Evolutionary conservation across 2,113 vertebrate genomes (phyloP).

Genomic region (Synchiropus splendidus): DNA sequence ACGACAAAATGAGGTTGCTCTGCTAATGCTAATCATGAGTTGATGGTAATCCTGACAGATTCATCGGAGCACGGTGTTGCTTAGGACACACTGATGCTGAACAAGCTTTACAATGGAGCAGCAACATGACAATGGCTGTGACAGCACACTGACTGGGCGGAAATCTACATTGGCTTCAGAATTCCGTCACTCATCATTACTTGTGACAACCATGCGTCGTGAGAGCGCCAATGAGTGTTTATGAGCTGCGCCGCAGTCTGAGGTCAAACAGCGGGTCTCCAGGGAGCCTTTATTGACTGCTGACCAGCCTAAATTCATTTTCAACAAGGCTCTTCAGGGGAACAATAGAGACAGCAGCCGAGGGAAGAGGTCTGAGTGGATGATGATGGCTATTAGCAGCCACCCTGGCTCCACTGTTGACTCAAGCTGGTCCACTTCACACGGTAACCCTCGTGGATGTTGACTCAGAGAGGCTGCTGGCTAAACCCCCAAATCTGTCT

Average conservation of each 20-base stretch:
- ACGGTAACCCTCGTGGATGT: too few relatives aligned
- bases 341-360: constrained; percentile 37
- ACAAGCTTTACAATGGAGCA: background rate
- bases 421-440: too few relatives aligned
- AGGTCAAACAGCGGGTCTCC: constrained; percentile 44
- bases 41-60: too few relatives aligned
- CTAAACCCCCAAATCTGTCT: too few relatives aligned
- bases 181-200: constrained; percentile 53
- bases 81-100: too few relatives aligned
- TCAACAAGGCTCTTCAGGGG: constrained; percentile 55
- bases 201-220: constrained; percentile 34
- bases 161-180: constrained; percentile 37
- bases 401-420: too few relatives aligned
- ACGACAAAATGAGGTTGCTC: too few relatives aligned
- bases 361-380: constrained; percentile 16
- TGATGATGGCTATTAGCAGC: constrained; percentile 17
- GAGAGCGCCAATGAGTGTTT: constrained; percentile 21
- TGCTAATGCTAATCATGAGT: too few relatives aligned
- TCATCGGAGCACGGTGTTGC: too few relatives aligned
- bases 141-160: constrained; percentile 18
- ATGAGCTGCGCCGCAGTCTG: constrained; percentile 17
- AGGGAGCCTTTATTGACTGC: constrained; percentile 56
- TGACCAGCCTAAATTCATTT: constrained; percentile 62
- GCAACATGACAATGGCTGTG: constrained; percentile 18
- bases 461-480: too few relatives aligned